phyloP scores from a whole-genome alignment of 1,140 invertebrate species.

The honey bee (Apis mellifera) region Amel_HAv3.1 CM009937.2:5846501-5847000 shows the following conservation, averaged over 20 bases:
- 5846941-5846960: slow-evolving; percentile 9
- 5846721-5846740: slow-evolving; percentile 63
- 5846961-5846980: slow-evolving; percentile 27
- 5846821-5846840: slow-evolving; percentile 65
- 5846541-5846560: too few relatives aligned
- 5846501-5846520: too few relatives aligned
- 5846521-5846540: too few relatives aligned
- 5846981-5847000: slow-evolving; percentile 40
- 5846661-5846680: slow-evolving; percentile 62
- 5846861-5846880: slow-evolving; percentile 71
- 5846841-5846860: slow-evolving; percentile 55
- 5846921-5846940: slow-evolving; percentile 43
- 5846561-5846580: too few relatives aligned
- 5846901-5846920: slow-evolving; percentile 15
- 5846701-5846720: slow-evolving; percentile 24
- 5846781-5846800: slow-evolving; percentile 76
- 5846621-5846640: background rate
- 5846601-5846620: too few relatives aligned
- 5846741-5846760: slow-evolving; percentile 52
- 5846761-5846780: slow-evolving; percentile 34
- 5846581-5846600: background rate
- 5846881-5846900: slow-evolving; percentile 63
- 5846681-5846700: slow-evolving; percentile 53
- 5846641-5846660: slow-evolving; percentile 29
- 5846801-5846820: slow-evolving; percentile 78